phyloP scores from a whole-genome alignment of 2,888 invertebrate genomes.

The Pyralis farinalis region DNA sequence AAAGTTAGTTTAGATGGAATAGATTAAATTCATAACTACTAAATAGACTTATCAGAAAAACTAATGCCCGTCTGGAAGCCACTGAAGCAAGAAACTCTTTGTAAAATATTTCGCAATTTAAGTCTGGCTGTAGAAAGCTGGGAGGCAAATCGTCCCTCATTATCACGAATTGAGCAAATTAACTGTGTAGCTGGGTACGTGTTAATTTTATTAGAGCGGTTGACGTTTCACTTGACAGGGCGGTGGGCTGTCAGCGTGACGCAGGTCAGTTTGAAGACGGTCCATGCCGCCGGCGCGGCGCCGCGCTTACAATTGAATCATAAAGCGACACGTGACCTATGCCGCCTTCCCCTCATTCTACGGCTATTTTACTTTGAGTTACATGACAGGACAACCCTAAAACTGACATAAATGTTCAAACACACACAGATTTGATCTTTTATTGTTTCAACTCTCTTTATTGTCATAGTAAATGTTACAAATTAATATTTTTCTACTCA shows the following conservation, averaged over 20 bases:
- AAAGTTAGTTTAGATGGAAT: background rate
- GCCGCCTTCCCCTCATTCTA: conserved; percentile 10
- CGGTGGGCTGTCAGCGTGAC: conserved; percentile 39
- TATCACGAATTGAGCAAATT: conserved; percentile 5
- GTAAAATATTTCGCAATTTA: too few relatives aligned
- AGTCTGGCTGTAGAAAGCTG: too few relatives aligned
- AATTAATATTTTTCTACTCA: too few relatives aligned
- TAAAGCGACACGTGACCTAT: conserved; percentile 49
- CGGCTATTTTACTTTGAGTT: conserved; percentile 22
- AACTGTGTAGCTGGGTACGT: conserved; percentile 23
- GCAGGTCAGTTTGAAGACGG: conserved; percentile 57
- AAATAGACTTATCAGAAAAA: too few relatives aligned
- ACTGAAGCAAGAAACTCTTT: too few relatives aligned
- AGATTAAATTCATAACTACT: too few relatives aligned
- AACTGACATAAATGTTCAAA: background rate
- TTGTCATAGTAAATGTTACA: too few relatives aligned
- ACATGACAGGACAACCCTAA: background rate
- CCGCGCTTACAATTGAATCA: conserved; percentile 68
- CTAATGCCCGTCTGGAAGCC: too few relatives aligned
- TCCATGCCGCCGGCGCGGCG: conserved; percentile 25
- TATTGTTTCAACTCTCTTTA: too few relatives aligned
- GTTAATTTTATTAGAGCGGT: conserved; percentile 48
- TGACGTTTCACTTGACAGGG: conserved; percentile 29
- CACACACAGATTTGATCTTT: too few relatives aligned
- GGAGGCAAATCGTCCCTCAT: background rate